Evolutionary conservation across 2,888 invertebrate species (phyloP), one percentile per base, ranked within the genome.

Genomic region (Hipparchia semele): DNA sequence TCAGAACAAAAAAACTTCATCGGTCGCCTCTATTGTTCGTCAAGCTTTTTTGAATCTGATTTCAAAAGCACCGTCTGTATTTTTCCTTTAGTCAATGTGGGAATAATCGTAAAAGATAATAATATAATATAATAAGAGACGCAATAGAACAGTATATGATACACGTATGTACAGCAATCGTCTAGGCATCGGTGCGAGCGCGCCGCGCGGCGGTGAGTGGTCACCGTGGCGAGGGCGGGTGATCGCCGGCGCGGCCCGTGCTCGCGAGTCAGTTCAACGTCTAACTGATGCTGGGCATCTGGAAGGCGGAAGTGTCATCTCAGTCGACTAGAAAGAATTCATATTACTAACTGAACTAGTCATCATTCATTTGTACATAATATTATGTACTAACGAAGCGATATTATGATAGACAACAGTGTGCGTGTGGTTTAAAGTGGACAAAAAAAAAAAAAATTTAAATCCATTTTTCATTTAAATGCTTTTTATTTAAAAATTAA

Each of bases 211-310:
- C 51, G 53, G 53, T n/a, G 49, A 23, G 49, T 49, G 51, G 64
- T 49, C 64, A 33, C 59, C 59, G 59, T 39, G 13, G 58, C 59
- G 59, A 39, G 10, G 62, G 62, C 9, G 62, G n/a, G 62, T 46
- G 62, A 13, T 49, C 49, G 13, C 45, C 49, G 13, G 76, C 79
- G 77, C 75, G 76, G 77, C 71, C 67, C 75, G 78, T 72, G 77
- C 75, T 51, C 71, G 76, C 68, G 70, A 53, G 23, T 61, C 59
- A 46, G 49, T 67, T 67, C 70, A 54, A 13, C 4, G 54, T 8
- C 39, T 56, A 33, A 33, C 51, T 46, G 67, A 67, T 67, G 56
- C 56, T 13, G 56, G 9, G 58, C 67, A 67, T 23, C 67, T 67
- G 67, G 10, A 67, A 58, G 7, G 13, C 6, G 23, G 23, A 67